Conservation (phyloP, 2,888 invertebrate species). For the Dicranocentrus wangi region DNA sequence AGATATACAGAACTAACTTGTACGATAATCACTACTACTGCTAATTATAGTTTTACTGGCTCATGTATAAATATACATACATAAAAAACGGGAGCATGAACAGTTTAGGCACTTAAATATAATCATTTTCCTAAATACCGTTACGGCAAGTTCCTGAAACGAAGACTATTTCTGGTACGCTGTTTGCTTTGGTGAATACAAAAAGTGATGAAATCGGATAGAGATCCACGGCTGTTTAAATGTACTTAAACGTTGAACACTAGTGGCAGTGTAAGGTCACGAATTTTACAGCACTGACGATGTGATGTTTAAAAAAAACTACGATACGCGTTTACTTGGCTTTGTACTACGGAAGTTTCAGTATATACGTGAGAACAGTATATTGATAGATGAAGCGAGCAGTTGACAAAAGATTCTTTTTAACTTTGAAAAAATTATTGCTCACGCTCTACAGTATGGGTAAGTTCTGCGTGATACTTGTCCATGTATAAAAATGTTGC, state of each 20-base stretch:
- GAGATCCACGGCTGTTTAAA: background rate
- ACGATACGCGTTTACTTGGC: background rate
- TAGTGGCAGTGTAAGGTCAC: conserved; percentile 47
- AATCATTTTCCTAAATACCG: background rate
- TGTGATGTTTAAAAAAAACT: background rate
- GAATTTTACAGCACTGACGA: conserved; percentile 5
- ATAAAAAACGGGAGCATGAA: conserved; percentile 4
- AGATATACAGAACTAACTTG: too few relatives aligned
- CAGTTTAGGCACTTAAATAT: conserved; percentile 3
- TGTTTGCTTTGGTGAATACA: background rate
- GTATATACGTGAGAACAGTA: conserved; percentile 3
- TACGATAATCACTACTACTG: too few relatives aligned
- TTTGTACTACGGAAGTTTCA: conserved; percentile 38
- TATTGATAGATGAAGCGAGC: too few relatives aligned
- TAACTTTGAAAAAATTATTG: too few relatives aligned
- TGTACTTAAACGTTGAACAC: conserved; percentile 32
- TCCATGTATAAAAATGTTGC: too few relatives aligned
- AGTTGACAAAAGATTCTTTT: too few relatives aligned
- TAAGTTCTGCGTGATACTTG: too few relatives aligned
- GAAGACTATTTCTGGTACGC: background rate
- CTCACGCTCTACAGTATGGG: too few relatives aligned
- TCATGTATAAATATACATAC: background rate
- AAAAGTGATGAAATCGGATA: background rate
- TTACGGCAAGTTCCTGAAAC: conserved; percentile 2
- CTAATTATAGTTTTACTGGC: too few relatives aligned